Base-by-base conservation (phyloP, 2,888 invertebrate genomes). In the Aradus depressus region DNA sequence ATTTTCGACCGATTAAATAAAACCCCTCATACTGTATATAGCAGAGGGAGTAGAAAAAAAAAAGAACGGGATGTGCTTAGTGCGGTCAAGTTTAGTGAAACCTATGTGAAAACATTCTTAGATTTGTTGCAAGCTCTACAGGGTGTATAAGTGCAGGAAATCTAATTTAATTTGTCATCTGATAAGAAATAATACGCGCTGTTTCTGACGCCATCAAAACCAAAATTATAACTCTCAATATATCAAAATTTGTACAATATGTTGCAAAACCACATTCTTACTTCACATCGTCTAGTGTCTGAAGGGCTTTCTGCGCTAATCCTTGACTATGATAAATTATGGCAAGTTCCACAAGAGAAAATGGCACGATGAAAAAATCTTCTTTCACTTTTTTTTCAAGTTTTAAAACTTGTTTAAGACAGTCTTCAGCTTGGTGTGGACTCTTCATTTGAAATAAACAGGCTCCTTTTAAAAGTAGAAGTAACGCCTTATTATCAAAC, bases 311-410 rank as follows among this genome's bases (percentile, higher is more conserved):
- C 23, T 78, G 75, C 37, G 67, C 69, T 41, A 83, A 76, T 5
- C 82, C 82, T 58, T 81, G 75, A 34, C 79, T 75, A 64, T 81
- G 76, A 64, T 85, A 78, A 51, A 92, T 72, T 63, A 88, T 73
- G 0, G 87, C 93, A 62, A 91, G 73, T 68, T 96, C 95, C 12
- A 87, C 83, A 44, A 81, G 74, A 3, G 91, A 79, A 67, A 86
- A 93, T 1, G 95, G 93, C 14, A 88, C 72, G 50, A 96, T 68
- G 69, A 85, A 92, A 1, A 75, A 75, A 65, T 95, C 91, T 57
- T 87, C 84, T 53, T 82, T 81, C 52, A 95, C 76, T 43, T 78
- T 74, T 60, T 78, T 80, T 61, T 83, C 81, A 64, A 81, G 65
- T 45, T 76, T 69, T 53, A 82, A 69, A 8, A 82, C 77, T 56